Percentiles rank a stretch among this genome's conserved stretches.
These are phyloP conservation scores for Caenorhabditis latens DNA, from an alignment of 1,140 invertebrate genomes.

Conservation along the genomic window DNA sequence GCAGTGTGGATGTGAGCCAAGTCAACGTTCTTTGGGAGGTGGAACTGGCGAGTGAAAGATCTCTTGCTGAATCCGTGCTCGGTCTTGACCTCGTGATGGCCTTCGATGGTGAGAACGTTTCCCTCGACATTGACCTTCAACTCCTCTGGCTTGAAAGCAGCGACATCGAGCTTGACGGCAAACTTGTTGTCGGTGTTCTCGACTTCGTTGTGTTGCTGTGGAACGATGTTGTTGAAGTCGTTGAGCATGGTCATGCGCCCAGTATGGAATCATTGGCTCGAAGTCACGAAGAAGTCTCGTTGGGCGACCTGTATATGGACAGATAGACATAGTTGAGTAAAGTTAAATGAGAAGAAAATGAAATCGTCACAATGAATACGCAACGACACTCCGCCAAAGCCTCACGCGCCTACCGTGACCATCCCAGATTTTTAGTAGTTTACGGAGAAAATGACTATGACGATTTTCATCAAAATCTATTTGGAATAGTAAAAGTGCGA, in stretches of 20 bases:
- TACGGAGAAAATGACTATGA: no score
- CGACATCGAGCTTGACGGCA: conserved; percentile 68
- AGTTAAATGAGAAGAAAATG: background rate
- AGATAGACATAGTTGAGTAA: conserved; percentile 42
- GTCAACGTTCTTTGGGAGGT: conserved; percentile 57
- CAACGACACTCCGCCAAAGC: no score
- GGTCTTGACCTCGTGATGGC: conserved; percentile 69
- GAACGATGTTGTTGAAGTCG: conserved; percentile 49
- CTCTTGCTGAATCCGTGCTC: conserved; percentile 63
- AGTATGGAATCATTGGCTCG: conserved; percentile 19
- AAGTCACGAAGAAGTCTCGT: conserved; percentile 29
- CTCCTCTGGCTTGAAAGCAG: conserved; percentile 71
- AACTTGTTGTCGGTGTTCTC: conserved; percentile 67
- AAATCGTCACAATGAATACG: no score
- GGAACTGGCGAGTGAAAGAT: conserved; percentile 57
- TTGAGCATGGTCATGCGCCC: conserved; percentile 7
- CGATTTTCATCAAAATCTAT: no score
- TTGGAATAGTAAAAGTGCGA: no score
- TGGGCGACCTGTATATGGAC: conserved; percentile 28
- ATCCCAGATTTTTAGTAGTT: no score
- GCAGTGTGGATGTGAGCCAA: conserved; percentile 18
- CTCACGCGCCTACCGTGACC: no score
- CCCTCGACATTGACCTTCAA: conserved; percentile 72
- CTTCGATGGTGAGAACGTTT: conserved; percentile 70
- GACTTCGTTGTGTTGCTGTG: conserved; percentile 53